Percentiles rank a stretch among this genome's conserved stretches.
These are phyloP conservation scores for Pedionomus torquatus DNA, from an alignment of 2,113 vertebrate species.

Conservation along the genomic window DNA sequence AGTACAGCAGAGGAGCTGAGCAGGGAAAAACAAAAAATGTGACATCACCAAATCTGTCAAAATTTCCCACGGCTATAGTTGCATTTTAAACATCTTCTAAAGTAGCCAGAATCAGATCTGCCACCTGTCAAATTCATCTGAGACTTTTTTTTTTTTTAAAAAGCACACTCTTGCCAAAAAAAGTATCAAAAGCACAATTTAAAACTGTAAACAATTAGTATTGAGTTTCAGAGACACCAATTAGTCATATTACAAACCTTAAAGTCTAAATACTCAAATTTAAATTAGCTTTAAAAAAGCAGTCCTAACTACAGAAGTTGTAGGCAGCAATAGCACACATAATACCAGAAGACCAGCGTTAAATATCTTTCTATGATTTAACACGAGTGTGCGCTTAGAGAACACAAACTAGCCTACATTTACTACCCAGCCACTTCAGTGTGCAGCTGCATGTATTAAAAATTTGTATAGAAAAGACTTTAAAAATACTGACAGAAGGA, in stretches of 20 bases:
- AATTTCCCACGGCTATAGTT: neutral
- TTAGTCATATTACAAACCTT: neutral
- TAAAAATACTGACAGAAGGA: constrained; percentile 21
- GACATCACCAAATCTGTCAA: neutral
- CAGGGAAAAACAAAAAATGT: neutral
- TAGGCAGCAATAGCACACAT: neutral
- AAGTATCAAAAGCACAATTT: neutral
- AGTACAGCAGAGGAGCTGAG: neutral
- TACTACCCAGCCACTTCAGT: neutral
- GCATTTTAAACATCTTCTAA: neutral
- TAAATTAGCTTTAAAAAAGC: neutral
- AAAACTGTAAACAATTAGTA: neutral
- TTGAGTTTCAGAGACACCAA: neutral
- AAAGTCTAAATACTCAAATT: neutral
- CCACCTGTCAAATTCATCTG: neutral
- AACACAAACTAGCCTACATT: neutral
- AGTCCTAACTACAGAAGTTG: neutral
- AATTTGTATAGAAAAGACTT: constrained; percentile 40
- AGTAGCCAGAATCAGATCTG: neutral
- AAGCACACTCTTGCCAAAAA: neutral
- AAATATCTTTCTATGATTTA: neutral
- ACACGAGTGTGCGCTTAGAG: neutral
- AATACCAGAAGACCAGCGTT: neutral
- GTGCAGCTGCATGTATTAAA: constrained; percentile 33
- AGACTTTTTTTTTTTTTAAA: neutral